Conservation (phyloP, 2,797 vertebrate species). For the Myiotriccus ornatus region DNA sequence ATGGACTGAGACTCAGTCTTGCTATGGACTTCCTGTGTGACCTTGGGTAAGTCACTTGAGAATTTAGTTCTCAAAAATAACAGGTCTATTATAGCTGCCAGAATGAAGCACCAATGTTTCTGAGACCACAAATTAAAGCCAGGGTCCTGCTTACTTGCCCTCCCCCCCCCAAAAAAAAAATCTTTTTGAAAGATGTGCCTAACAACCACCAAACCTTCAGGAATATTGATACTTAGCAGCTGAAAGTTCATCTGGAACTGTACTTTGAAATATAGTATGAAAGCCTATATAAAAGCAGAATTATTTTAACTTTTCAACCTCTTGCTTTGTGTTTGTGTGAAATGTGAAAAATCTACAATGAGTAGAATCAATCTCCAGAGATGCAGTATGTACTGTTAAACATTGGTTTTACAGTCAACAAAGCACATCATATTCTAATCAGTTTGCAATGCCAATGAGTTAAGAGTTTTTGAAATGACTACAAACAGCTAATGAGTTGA, state of each 20-base stretch:
- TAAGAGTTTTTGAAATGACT: not conserved
- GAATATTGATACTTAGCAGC: not conserved
- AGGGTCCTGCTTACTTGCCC: not conserved
- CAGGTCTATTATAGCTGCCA: slow-evolving; percentile 14
- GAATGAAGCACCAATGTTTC: slow-evolving; percentile 6
- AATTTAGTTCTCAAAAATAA: slow-evolving; percentile 56
- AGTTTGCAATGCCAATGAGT: not conserved
- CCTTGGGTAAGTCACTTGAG: slow-evolving; percentile 43
- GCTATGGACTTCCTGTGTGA: slow-evolving; percentile 43
- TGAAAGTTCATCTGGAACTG: not conserved
- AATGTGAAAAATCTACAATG: not conserved
- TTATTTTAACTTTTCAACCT: not conserved
- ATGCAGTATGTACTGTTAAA: not conserved
- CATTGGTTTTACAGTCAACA: not conserved
- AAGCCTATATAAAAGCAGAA: not conserved
- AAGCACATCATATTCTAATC: not conserved
- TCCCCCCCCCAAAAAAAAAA: not conserved
- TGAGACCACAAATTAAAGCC: not conserved
- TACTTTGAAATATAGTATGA: not conserved
- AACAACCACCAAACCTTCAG: not conserved
- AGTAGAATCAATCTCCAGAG: not conserved
- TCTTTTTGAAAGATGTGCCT: not conserved
- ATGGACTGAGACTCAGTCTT: slow-evolving; percentile 17
- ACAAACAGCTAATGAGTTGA: slow-evolving; percentile 11
- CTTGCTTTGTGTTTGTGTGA: not conserved